A percentile compares a stretch with the other conserved stretches of the same genome.
Conservation (phyloP, 1,140 invertebrate genomes). For the Panonychus citri region DNA sequence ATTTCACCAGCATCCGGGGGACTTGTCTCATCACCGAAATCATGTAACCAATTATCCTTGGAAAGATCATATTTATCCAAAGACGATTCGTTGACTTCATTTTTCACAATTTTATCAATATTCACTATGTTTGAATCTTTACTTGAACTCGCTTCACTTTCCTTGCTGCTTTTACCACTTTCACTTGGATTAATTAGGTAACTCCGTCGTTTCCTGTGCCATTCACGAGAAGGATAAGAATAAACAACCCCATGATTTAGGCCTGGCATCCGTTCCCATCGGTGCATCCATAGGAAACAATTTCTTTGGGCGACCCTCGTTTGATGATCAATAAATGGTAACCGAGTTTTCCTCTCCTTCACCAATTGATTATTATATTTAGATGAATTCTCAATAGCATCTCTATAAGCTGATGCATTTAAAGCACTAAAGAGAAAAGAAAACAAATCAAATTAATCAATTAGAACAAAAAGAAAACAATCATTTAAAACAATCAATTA, state of each 20-base stretch:
- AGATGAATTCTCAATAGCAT: conserved; percentile 65
- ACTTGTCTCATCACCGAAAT: conserved; percentile 30
- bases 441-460: background rate
- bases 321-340: conserved; percentile 87
- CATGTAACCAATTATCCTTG: conserved; percentile 20
- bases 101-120: background rate
- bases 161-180: conserved; percentile 10
- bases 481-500: too few relatives aligned
- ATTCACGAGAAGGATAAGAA: conserved; percentile 47
- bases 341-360: conserved; percentile 64
- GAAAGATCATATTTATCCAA: conserved; percentile 21
- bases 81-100: background rate
- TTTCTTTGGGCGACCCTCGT: conserved; percentile 34
- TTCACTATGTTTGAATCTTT: background rate
- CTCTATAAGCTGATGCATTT: conserved; percentile 69
- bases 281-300: conserved; percentile 65
- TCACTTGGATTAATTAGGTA: conserved; percentile 48
- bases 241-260: conserved; percentile 70
- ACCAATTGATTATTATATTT: conserved; percentile 54
- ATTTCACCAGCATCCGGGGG: conserved; percentile 46
- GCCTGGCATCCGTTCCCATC: conserved; percentile 67
- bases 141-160: background rate
- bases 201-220: conserved; percentile 77
- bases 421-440: conserved; percentile 21
- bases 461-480: too few relatives aligned